phyloP scores from a whole-genome alignment of 64 coral and sea anemone genomes.

The Dendronephthya gigantea region DNA sequence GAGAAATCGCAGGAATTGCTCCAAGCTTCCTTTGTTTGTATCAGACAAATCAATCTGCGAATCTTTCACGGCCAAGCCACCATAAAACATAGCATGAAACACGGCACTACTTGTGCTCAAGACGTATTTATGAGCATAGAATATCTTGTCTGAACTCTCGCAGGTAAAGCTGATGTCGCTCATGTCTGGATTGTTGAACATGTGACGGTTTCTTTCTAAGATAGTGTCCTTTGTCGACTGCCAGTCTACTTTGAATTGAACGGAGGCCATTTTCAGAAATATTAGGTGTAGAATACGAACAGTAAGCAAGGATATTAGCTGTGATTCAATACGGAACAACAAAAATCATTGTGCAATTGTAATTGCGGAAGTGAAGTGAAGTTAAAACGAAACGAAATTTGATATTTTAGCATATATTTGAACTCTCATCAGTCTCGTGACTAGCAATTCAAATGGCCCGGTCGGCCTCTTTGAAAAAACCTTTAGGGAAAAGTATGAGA shows the following conservation, averaged over 20 bases:
- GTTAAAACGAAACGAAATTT: too few species aligned
- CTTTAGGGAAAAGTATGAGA: too few species aligned
- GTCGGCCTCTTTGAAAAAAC: too few species aligned
- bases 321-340: too few species aligned
- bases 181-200: neutral
- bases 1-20: constrained; percentile 4
- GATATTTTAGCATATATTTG: too few species aligned
- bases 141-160: neutral
- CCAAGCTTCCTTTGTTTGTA: neutral
- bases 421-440: too few species aligned
- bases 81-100: constrained; percentile 1
- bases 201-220: neutral
- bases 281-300: too few species aligned
- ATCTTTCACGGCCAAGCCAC: neutral
- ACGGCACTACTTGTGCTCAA: constrained; percentile 3
- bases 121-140: constrained; percentile 19
- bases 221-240: neutral
- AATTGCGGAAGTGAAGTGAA: too few species aligned
- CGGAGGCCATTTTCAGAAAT: too few species aligned
- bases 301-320: too few species aligned
- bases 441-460: too few species aligned
- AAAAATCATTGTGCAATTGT: too few species aligned
- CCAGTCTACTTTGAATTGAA: neutral
- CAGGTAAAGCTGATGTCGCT: neutral
- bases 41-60: neutral